phyloP scores from a whole-genome alignment of 1,140 invertebrate genomes.

The Trichonephila inaurata region DNA sequence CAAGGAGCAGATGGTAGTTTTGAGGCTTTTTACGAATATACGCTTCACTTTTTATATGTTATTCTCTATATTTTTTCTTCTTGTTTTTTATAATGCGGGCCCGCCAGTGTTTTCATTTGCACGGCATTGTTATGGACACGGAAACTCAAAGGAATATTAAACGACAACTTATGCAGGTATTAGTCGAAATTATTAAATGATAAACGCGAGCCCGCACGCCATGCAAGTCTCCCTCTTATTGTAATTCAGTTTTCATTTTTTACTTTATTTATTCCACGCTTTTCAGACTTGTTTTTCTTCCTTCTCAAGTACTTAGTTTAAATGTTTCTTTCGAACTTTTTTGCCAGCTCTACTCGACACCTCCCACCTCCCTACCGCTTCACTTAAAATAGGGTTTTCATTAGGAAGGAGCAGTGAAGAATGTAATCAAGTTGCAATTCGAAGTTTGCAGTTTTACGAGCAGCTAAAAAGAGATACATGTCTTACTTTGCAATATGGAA shows the following conservation, averaged over 20 bases:
- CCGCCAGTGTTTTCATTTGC: conserved; percentile 74
- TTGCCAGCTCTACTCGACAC: conserved; percentile 29
- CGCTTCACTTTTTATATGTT: conserved; percentile 75
- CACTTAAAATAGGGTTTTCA: not conserved
- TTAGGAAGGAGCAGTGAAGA: not conserved
- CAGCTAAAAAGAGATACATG: not conserved
- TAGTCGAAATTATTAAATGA: conserved; percentile 77
- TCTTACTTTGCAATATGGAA: too few species aligned
- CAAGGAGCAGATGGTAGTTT: conserved; percentile 69
- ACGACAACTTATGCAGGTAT: conserved; percentile 76
- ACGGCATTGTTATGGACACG: conserved; percentile 76
- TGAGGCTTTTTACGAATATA: conserved; percentile 76
- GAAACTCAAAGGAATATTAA: conserved; percentile 74
- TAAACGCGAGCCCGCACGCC: conserved; percentile 73
- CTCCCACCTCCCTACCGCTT: not conserved
- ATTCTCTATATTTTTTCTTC: conserved; percentile 67
- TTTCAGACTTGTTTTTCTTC: conserved; percentile 46
- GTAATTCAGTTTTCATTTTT: conserved; percentile 69
- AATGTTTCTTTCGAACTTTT: conserved; percentile 59
- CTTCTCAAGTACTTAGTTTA: conserved; percentile 39
- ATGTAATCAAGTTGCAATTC: conserved; percentile 4
- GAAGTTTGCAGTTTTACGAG: not conserved
- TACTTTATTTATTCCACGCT: conserved; percentile 35
- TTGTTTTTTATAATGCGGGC: conserved; percentile 75
- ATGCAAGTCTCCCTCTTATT: conserved; percentile 61